A percentile compares a stretch with the other conserved stretches of the same genome.
Conservation (phyloP, 2,888 invertebrate genomes). For the Pomacea canaliculata region DNA sequence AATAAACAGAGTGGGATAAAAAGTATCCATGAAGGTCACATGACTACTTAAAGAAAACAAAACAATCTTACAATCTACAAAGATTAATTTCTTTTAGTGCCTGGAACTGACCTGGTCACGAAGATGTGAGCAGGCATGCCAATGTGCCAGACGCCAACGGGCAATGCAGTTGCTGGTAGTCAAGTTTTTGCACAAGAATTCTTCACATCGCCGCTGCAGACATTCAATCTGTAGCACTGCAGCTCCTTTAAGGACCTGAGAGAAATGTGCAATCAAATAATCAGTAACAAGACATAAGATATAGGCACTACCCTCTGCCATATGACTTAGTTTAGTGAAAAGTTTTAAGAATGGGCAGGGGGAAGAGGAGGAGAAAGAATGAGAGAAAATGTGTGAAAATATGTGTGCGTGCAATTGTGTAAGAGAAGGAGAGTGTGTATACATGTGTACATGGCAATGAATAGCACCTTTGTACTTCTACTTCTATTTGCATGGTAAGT, state of each 20-base stretch:
- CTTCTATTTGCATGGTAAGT: too few species aligned
- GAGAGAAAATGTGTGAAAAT: not conserved
- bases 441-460: too few species aligned
- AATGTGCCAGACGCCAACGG: slow-evolving; percentile 84
- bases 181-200: slow-evolving; percentile 79
- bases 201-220: slow-evolving; percentile 83
- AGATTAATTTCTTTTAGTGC: not conserved
- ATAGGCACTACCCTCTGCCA: too few species aligned
- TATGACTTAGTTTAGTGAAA: too few species aligned
- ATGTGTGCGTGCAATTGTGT: not conserved
- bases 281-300: not conserved
- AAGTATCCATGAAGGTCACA: too few species aligned
- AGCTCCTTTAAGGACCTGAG: slow-evolving; percentile 77
- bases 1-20: too few species aligned
- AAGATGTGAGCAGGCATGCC: slow-evolving; percentile 80
- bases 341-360: not conserved
- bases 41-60: too few species aligned
- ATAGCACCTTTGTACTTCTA: too few species aligned
- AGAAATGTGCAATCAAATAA: not conserved
- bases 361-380: not conserved
- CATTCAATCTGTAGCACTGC: slow-evolving; percentile 88
- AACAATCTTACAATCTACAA: too few species aligned
- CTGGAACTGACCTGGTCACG: slow-evolving; percentile 72
- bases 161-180: slow-evolving; percentile 85
- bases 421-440: too few species aligned